These are phyloP conservation scores for Tragelaphus eurycerus DNA, from an alignment of 2,797 vertebrate species.

Conservation along the genomic window DNA sequence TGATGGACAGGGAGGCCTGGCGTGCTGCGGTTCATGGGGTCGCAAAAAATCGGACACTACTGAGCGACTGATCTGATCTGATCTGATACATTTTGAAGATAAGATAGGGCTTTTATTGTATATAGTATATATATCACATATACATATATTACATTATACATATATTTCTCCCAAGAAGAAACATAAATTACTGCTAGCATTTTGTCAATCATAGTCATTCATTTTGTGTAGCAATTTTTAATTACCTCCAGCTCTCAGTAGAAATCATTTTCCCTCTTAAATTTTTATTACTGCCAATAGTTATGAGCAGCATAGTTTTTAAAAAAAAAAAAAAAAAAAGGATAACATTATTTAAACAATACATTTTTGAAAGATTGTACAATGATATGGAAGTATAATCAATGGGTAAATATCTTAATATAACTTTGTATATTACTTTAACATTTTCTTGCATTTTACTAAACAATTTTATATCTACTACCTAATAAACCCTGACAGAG, in stretches of 20 bases:
- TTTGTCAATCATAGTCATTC: background rate
- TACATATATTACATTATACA: background rate
- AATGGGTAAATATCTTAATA: background rate
- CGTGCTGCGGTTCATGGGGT: too few relatives aligned
- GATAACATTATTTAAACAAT: background rate
- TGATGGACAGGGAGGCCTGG: too few relatives aligned
- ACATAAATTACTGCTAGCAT: background rate
- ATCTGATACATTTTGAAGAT: background rate
- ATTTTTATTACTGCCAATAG: background rate
- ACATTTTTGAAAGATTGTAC: background rate
- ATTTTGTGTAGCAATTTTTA: constrained; percentile 6
- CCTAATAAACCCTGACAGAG: background rate
- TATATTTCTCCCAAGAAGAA: background rate
- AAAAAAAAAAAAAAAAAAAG: background rate
- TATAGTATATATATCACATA: background rate
- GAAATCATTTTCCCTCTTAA: constrained; percentile 1
- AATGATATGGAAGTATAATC: background rate
- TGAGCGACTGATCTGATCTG: too few relatives aligned
- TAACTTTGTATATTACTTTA: background rate
- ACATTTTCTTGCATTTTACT: background rate
- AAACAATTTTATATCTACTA: background rate
- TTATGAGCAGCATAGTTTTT: background rate
- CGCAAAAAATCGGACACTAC: too few relatives aligned
- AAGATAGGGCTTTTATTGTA: background rate
- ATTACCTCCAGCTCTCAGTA: background rate